Evolutionary conservation across 2,797 vertebrate genomes (phyloP), one percentile per base, ranked within the genome.

Genomic region (Lemur catta): DNA sequence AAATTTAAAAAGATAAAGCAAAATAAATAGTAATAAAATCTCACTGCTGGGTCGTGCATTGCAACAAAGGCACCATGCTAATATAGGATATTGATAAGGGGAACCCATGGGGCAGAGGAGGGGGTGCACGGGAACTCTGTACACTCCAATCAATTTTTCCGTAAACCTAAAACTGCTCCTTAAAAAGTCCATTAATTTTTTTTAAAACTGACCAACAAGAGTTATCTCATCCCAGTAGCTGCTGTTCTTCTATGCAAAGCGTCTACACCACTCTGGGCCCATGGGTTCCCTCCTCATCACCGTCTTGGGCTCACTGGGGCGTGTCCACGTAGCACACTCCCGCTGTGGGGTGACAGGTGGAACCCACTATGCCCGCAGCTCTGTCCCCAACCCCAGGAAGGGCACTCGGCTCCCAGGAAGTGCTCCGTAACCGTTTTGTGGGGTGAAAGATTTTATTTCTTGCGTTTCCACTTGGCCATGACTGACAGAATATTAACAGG

Each of bases 231-330:
- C 13, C 4, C 24, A 11, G 28, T 17, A 4, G 0, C 0, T 30
- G 17, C 28, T 61, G 6, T 35, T 46, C 38, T 71, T 61, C 12
- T 43, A 17, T 2, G 8, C 13, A 71, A 63, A 72, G 30, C 0
- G 0, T 2, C 61, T n/a, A 2, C n/a, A 65, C 35, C 10, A 4
- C 15, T 26, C 71, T 1, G 17, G 38, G n/a, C 57, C 35, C 30
- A 5, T 12, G 30, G 15, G 2, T 28, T 52, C 20, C 41, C 35
- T 55, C 26, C 59, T 7, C 17, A 2, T 57, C 6, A 38, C 22
- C 11, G 3, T 0, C 0, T 0, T 10, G 50, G 35, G 26, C 35
- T 50, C 69, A 9, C 6, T 6, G 4, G 5, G 10, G 15, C 4
- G 20, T 7, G 41, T 52, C 2, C 1, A 2, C 13, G 12, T 6